Evolutionary conservation across 2,113 vertebrate genomes (phyloP).

Genomic region (Pseudopodoces humilis): DNA sequence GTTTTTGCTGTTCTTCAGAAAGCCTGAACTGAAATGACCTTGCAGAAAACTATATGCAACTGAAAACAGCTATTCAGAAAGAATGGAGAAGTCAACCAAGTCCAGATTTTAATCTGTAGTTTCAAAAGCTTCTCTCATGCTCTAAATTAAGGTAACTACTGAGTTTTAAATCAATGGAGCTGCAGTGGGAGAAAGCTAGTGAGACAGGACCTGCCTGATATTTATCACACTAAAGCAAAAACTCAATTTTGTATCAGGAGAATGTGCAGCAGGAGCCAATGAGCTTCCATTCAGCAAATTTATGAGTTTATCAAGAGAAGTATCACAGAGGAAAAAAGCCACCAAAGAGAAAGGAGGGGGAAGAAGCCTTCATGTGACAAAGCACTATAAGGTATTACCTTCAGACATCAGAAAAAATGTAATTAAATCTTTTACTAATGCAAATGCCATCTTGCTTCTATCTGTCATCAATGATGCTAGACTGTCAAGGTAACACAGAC

Average conservation of each 20-base stretch:
- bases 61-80: constrained; percentile 30
- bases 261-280: neutral
- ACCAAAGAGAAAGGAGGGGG: neutral
- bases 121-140: constrained; percentile 12
- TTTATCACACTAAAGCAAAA: neutral
- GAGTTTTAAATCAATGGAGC: neutral
- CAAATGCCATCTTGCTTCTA: neutral
- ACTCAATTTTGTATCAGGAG: neutral
- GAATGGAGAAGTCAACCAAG: neutral
- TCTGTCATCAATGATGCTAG: neutral
- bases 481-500: neutral
- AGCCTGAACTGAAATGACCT: constrained; percentile 17
- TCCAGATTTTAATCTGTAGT: neutral
- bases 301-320: neutral
- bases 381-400: neutral
- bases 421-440: neutral
- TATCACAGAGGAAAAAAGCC: neutral
- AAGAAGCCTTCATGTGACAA: neutral
- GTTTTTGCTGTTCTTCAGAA: neutral
- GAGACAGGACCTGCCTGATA: neutral
- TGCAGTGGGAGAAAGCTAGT: neutral
- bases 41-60: neutral
- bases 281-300: neutral
- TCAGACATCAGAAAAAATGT: neutral
- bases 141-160: neutral